Conservation (phyloP, 2,113 vertebrate species). For the Gymnogyps californianus region DNA sequence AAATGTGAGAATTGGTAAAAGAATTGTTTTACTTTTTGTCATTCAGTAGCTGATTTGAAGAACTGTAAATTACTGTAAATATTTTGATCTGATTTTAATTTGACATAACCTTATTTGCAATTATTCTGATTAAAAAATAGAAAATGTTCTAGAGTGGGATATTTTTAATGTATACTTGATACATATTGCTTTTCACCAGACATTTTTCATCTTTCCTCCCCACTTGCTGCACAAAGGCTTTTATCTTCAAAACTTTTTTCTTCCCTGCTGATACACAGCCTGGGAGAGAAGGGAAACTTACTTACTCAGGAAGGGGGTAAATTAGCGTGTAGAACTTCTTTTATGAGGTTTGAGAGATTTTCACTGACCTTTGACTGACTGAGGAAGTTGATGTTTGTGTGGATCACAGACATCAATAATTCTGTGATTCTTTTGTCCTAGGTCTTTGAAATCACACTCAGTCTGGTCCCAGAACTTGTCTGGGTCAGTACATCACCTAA, state of each 20-base stretch:
- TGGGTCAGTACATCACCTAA: neutral
- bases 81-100: neutral
- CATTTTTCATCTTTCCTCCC: neutral
- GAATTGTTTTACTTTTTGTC: neutral
- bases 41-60: neutral
- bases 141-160: neutral
- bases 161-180: neutral
- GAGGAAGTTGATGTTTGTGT: slow-evolving; percentile 34
- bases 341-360: slow-evolving; percentile 32
- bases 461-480: slow-evolving; percentile 4
- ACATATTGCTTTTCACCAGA: neutral
- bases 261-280: slow-evolving; percentile 5
- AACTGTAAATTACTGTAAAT: neutral
- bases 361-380: slow-evolving; percentile 6
- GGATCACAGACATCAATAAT: slow-evolving; percentile 44
- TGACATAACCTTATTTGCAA: neutral
- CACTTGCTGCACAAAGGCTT: neutral
- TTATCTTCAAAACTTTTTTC: slow-evolving; percentile 50
- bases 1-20: slow-evolving; percentile 17
- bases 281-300: slow-evolving; percentile 22
- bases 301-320: slow-evolving; percentile 26
- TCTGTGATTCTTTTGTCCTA: slow-evolving; percentile 27
- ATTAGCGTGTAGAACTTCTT: slow-evolving; percentile 52
- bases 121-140: neutral
- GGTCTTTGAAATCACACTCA: slow-evolving; percentile 32